A percentile compares a stretch with the other conserved stretches of the same genome.
phyloP scores from a whole-genome alignment of 2,113 vertebrate genomes.

The Mormoops blainvillei region DNA sequence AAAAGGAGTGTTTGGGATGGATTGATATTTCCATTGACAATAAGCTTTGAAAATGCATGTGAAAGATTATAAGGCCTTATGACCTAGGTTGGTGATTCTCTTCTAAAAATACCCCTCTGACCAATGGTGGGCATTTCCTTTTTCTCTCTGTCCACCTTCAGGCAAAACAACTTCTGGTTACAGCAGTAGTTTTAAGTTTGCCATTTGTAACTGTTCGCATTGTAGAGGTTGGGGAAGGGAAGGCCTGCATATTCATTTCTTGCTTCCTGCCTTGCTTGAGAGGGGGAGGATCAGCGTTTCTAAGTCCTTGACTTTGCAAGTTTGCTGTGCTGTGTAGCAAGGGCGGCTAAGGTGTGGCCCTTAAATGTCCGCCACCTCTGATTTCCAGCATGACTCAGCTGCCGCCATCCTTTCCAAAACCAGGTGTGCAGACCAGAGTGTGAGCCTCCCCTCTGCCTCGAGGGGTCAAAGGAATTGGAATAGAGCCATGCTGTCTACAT shows the following conservation, averaged over 20 bases:
- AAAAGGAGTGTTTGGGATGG: not conserved
- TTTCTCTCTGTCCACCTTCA: not conserved
- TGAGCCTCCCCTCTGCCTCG: not conserved
- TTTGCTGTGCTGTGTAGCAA: not conserved
- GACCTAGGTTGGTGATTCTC: not conserved
- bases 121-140: not conserved
- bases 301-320: not conserved
- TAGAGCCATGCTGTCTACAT: not conserved
- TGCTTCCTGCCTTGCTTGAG: slow-evolving; percentile 38
- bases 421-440: not conserved
- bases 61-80: not conserved
- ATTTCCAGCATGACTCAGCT: not conserved
- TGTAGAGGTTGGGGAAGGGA: not conserved
- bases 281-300: not conserved
- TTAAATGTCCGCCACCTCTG: rapidly evolving
- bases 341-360: not conserved
- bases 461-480: not conserved
- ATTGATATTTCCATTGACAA: not conserved
- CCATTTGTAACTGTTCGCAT: slow-evolving; percentile 17
- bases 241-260: slow-evolving; percentile 1
- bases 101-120: not conserved
- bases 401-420: not conserved
- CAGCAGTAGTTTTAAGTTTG: not conserved
- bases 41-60: not conserved
- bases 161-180: slow-evolving; percentile 2